Conservation (phyloP, 1,140 invertebrate species). For the Zeugodacus cucurbitae region DNA sequence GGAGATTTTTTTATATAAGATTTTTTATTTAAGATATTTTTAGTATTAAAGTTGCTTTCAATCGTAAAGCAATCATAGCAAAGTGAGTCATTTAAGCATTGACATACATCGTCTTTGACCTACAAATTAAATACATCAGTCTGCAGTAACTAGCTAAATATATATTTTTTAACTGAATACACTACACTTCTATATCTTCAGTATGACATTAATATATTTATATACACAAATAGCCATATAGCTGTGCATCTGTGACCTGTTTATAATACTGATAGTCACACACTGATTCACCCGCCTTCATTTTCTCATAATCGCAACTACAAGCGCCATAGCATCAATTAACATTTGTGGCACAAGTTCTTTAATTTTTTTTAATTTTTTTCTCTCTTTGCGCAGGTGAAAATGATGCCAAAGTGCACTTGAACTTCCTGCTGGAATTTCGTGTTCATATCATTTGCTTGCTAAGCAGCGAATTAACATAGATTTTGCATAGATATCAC, state of each 20-base stretch:
- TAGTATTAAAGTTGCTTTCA: no score
- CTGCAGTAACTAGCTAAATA: no score
- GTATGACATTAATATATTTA: not conserved
- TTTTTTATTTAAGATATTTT: no score
- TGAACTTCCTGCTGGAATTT: not conserved
- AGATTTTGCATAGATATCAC: not conserved
- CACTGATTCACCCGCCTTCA: not conserved
- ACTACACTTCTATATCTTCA: not conserved
- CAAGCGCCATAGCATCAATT: not conserved
- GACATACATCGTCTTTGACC: not conserved
- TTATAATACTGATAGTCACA: not conserved
- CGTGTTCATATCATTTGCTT: not conserved
- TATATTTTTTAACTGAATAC: not conserved
- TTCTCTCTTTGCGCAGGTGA: not conserved
- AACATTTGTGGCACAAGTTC: not conserved
- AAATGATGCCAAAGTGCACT: not conserved
- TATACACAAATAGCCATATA: not conserved
- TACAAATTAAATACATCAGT: no score
- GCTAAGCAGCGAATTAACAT: not conserved
- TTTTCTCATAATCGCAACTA: not conserved
- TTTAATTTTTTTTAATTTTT: no score
- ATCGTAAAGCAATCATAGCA: no score
- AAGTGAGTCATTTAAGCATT: no score
- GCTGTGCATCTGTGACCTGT: not conserved
- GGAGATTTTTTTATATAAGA: not conserved